Conservation (phyloP, 2,888 invertebrate genomes). For the Cosmopolites sordidus region DNA sequence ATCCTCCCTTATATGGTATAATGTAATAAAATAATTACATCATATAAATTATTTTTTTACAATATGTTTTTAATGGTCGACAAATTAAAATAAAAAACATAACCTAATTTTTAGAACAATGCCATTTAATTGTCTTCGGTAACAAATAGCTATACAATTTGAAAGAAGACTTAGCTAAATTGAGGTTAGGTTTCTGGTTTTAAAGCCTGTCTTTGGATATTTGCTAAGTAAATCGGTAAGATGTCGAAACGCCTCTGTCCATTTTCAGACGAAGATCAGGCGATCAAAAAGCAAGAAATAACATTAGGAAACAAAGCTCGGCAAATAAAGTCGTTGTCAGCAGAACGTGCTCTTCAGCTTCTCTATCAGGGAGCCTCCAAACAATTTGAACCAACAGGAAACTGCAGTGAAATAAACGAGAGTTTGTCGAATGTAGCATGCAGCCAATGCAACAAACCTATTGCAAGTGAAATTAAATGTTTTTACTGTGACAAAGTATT, state of each 20-base stretch:
- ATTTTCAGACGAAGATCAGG: conserved; percentile 13
- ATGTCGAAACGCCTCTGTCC: conserved; percentile 19
- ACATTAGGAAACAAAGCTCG: background rate
- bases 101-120: no score
- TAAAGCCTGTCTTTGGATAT: no score
- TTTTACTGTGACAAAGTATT: conserved; percentile 14
- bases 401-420: background rate
- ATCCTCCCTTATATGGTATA: no score
- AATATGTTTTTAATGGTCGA: no score
- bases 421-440: background rate
- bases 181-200: no score
- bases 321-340: conserved; percentile 4
- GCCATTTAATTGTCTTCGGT: no score
- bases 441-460: conserved; percentile 5
- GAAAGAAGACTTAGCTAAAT: no score
- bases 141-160: no score
- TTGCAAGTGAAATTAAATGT: conserved; percentile 13
- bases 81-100: no score
- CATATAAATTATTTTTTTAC: no score
- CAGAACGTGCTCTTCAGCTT: conserved; percentile 18
- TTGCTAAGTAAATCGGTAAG: no score
- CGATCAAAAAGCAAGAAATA: conserved; percentile 17
- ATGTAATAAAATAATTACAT: no score
- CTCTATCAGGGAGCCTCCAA: conserved; percentile 15
- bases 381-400: conserved; percentile 6